phyloP scores from a whole-genome alignment of 2,113 vertebrate species.

The Amphiprion ocellaris region DNA sequence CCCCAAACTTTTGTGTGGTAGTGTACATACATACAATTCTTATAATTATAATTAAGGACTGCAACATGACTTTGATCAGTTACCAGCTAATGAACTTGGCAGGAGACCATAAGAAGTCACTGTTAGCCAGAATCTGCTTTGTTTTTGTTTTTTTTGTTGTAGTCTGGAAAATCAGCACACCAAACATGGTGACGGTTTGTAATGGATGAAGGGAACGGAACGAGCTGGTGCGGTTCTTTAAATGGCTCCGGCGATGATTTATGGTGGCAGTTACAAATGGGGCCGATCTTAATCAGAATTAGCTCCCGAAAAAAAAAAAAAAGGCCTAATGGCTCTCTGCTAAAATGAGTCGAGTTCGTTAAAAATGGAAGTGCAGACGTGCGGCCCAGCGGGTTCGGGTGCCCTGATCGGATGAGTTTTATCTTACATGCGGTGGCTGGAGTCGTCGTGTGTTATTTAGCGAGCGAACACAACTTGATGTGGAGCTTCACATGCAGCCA shows the following conservation, averaged over 20 bases:
- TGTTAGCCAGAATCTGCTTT: not conserved
- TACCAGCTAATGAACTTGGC: slow-evolving; percentile 33
- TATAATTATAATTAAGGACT: slow-evolving; percentile 64
- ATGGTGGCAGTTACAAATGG: slow-evolving; percentile 73
- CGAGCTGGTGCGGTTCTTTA: slow-evolving; percentile 58
- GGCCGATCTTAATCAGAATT: slow-evolving; percentile 71
- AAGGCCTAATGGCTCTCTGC: slow-evolving; percentile 60
- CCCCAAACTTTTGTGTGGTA: too few species aligned
- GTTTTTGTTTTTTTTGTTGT: slow-evolving; percentile 29
- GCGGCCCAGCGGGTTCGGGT: not conserved
- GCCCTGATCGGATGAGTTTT: not conserved
- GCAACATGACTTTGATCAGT: slow-evolving; percentile 57
- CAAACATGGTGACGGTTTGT: slow-evolving; percentile 31
- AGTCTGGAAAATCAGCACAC: slow-evolving; percentile 16
- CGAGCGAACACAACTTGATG: not conserved
- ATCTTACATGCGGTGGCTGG: not conserved
- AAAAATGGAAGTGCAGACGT: slow-evolving; percentile 53
- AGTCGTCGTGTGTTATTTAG: too few species aligned
- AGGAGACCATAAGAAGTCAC: not conserved
- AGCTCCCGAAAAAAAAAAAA: slow-evolving; percentile 57
- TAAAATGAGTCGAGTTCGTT: slow-evolving; percentile 67
- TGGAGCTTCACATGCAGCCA: not conserved
- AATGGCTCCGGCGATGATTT: slow-evolving; percentile 72
- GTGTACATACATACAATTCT: slow-evolving; percentile 5
- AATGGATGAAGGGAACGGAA: slow-evolving; percentile 58